Evolutionary conservation across 2,797 vertebrate genomes (phyloP).

Genomic region (Poeciliopsis gracilis): DNA sequence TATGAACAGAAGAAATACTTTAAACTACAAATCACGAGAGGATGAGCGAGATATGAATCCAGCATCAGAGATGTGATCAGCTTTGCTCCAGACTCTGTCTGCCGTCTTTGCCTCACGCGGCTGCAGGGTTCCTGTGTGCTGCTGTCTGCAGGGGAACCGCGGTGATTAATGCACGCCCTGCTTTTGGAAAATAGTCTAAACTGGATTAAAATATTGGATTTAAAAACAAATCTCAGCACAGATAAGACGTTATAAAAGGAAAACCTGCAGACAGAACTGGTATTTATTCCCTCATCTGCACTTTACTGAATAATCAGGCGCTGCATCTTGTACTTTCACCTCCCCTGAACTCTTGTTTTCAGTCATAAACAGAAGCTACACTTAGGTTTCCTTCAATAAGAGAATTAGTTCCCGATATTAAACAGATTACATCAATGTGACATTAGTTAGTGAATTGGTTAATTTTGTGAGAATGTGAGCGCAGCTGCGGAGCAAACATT

Average conservation of each 20-base stretch:
- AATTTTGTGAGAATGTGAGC: constrained; percentile 6
- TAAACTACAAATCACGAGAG: not conserved
- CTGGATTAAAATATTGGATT: constrained; percentile 10
- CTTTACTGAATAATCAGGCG: not conserved
- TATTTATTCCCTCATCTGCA: not conserved
- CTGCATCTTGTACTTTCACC: not conserved
- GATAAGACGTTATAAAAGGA: not conserved
- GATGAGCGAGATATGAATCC: not conserved
- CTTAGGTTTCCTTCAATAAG: constrained; percentile 5
- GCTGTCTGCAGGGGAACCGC: not conserved
- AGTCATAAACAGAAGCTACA: not conserved
- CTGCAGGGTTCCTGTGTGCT: not conserved
- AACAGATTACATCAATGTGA: constrained; percentile 47
- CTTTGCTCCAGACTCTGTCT: not conserved
- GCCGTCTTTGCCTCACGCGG: not conserved
- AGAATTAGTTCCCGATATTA: constrained; percentile 12
- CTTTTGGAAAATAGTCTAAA: constrained; percentile 6
- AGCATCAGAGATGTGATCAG: not conserved
- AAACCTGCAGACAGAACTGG: not conserved
- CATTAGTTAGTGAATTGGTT: constrained; percentile 20
- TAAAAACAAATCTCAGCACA: not conserved
- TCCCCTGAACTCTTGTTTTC: not conserved
- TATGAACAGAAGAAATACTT: not conserved
- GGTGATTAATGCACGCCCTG: constrained; percentile 2
- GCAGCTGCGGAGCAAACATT: not conserved